Evolutionary conservation across 2,797 vertebrate genomes (phyloP), one percentile per base, ranked within the genome.

Genomic region (Amblyraja radiata): DNA sequence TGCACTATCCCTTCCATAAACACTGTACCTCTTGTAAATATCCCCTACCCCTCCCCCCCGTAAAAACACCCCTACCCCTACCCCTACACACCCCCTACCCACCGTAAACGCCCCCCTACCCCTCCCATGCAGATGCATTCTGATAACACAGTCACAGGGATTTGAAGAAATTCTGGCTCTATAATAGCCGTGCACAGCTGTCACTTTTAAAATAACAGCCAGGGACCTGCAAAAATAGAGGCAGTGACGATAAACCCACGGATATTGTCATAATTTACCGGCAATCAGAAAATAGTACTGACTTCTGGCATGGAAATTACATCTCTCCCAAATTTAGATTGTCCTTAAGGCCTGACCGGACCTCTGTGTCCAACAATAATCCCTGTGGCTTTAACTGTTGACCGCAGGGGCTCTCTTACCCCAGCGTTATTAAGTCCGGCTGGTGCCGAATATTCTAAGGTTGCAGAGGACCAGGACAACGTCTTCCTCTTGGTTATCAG

Each of bases 181-280:
- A 28, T 23, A 61, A 58, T 25, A 7, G 54, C 46, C 54, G 9
- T 84, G 81, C 54, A 84, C 81, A 84, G 81, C 81, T 84, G 81
- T 84, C 36, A 84, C 18, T 84, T 84, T 78, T 84, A 61, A 84
- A 84, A 84, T 84, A 58, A 84, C 13, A 80, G 79, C 32, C 79
- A 80, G 46, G 54, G 81, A 58, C 54, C 81, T 58, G 81, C 54
- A 84, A 84, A 84, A 84, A 84, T 84, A 84, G 81, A 84, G 81
- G 8, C 6, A 84, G 46, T 61, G 81, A 84, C 81, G 16, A 54
- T 54, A 84, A 84, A 54, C 46, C 36, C 39, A 58, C 25, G 9
- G 61, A 84, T 84, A 84, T 61, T 84, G 81, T 84, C 8, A 84
- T 84, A 54, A 84, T 61, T 84, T 84, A 84, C 81, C 61, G 81